Base-by-base conservation (phyloP, 2,797 vertebrate species). In the Liparis tanakae region DNA sequence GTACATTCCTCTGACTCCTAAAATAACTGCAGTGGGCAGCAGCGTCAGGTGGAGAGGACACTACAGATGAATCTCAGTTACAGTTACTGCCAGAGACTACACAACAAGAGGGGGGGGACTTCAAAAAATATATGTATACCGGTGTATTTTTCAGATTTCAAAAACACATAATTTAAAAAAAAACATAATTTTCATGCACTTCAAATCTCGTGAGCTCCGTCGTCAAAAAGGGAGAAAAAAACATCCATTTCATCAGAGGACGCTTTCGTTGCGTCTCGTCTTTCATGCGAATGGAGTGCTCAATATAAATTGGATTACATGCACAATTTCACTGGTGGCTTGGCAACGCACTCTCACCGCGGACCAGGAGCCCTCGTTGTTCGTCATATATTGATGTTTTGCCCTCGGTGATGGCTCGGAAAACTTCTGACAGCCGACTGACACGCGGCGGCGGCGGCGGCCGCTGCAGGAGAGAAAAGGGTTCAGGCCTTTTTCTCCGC, bases 271-370 rank as follows among this genome's bases (percentile, higher is more conserved):
- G 82, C 30, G 37, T 57, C 78, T 76, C 63, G 37, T 58, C 75
- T 85, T 89, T 85, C 85, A 88, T 89, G 78, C 85, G 72, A 84
- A 82, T 85, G 85, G 85, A 88, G 79, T 59, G 75, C 77, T 76
- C 63, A 50, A 25, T 78, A 63, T 79, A 88, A 91, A 92, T 90
- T 83, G 70, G 89, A 92, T 93, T 87, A 92, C 91, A 89, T 79
- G 79, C 83, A 79, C 82, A 88, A 89, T 91, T 91, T 91, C 72
- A 89, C 80, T 36, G 44, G 20, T 30, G 51, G 80, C 74, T 80
- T 33, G 55, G 55, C 37, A 39, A 72, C 66, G 66, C 57, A 64
- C 77, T 74, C 84, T 86, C 74, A 67, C 67, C 74, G 68, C 82
- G 74, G 71, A 81, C 51, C 76, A 79, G 81, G 74, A 74, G 74